Base-by-base conservation (phyloP, 2,888 invertebrate species). In the Volucella bombylans region DNA sequence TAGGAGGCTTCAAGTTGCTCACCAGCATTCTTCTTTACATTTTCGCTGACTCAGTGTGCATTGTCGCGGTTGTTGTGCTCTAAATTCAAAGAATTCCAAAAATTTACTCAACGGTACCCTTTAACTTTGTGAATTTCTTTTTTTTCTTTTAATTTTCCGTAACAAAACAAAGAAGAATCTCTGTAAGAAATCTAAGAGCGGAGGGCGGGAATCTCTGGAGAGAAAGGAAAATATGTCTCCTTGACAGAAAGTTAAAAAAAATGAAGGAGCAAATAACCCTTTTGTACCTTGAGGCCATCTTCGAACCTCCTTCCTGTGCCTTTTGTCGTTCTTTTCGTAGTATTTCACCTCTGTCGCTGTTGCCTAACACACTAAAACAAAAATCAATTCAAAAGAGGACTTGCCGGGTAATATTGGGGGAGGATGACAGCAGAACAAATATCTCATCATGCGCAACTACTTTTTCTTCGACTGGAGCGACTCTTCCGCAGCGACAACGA, bases 381-480 rank as follows among this genome's bases (percentile, higher is more conserved):
- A 83, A 79, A 79, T 79, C 65, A 76, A 76, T 76, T 73, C 0
- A 9, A 47, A 45, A 55, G 54, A 11, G 74, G 59, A 71, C 43
- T 49, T 31, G 6, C 31, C 0, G 69, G 71, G 49, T 50, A n/a
- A 31, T 31, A 55, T 52, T 41, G 69, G 67, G 59, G 71, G 65
- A 69, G 69, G 79, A 49, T 50, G 57, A 50, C 73, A 79, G 71
- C 74, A 74, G 69, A 64, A 65, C 65, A 80, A 83, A 83, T 83
- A 79, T 69, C 79, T 83, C 79, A 71, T 76, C 82, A 67, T 80
- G 83, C 79, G 79, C 80, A 71, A 80, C 68, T 82, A 78, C 67
- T 72, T 47, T 45, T 18, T 11, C 72, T 72, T 73, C 50, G 41
- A 18, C 45, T 72, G 71, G 41, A 18, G 59, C 68, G 52, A 52